Conservation (phyloP, 2,113 vertebrate species). For the Jaculus jaculus region DNA sequence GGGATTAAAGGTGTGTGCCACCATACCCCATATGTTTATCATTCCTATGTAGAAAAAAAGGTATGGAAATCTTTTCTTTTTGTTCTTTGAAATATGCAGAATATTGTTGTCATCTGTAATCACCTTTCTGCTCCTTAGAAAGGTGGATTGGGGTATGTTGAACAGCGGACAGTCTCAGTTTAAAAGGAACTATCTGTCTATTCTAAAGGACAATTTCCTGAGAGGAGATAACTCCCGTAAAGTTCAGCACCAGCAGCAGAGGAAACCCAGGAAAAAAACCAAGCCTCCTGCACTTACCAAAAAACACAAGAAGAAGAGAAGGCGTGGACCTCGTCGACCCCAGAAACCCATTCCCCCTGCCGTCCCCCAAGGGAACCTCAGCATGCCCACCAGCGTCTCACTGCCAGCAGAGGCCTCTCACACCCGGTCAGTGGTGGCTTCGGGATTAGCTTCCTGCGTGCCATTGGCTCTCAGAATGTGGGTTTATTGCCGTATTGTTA, state of each 20-base stretch:
- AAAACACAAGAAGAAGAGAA: constrained; percentile 99
- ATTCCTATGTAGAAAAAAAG: not conserved
- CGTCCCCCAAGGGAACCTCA: constrained; percentile 97
- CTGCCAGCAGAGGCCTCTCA: constrained; percentile 91
- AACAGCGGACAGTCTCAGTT: not conserved
- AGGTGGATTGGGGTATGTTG: not conserved
- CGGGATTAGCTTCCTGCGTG: fast-evolving
- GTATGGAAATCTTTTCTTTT: not conserved
- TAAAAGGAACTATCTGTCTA: constrained; percentile 5
- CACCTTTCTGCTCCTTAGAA: not conserved
- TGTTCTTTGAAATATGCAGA: not conserved
- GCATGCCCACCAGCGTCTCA: constrained; percentile 95
- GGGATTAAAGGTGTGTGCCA: too few relatives aligned
- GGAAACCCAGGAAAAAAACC: constrained; percentile 99
- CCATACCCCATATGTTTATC: too few relatives aligned
- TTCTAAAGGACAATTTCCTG: constrained; percentile 96
- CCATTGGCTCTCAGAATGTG: too few relatives aligned
- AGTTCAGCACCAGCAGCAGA: constrained; percentile 97
- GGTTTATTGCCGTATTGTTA: not conserved
- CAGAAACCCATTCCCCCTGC: constrained; percentile 99
- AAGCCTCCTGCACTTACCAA: constrained; percentile 99
- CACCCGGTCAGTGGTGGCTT: constrained; percentile 88
- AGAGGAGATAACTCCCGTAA: constrained; percentile 96
- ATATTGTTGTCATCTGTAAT: not conserved
- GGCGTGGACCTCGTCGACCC: constrained; percentile 94